Base-by-base conservation (phyloP, 2,888 invertebrate genomes). In the Isoperla grammatica region DNA sequence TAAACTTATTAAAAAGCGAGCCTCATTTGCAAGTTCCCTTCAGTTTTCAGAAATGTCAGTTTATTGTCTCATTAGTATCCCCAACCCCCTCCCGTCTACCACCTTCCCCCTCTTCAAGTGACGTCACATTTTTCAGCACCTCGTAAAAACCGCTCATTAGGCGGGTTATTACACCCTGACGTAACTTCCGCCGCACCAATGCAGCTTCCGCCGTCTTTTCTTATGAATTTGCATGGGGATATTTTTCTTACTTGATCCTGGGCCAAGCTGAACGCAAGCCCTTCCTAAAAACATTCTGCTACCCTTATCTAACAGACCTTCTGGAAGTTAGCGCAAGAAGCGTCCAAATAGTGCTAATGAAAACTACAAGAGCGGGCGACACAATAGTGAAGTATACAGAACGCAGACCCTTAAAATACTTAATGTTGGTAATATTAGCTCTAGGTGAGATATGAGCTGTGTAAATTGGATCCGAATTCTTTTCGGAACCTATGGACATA, bases 101-200 rank as follows among this genome's bases (percentile, higher is more conserved):
- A 12, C 53, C 13, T 23, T 9, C 35, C 23, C 19, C 20, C 15
- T 15, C 42, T 8, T 53, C 37, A 23, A 59, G 59, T 53, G 59
- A 54, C 59, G 59, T 59, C 59, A 59, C 59, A 46, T 55, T 59
- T 59, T 59, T 59, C 59, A 59, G 43, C 59, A 59, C 59, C 55
- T 59, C 59, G 55, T 59, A 59, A 59, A 59, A 59, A 59, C 59
- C 59, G 54, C 59, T 59, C 59, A 59, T 59, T 59, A 59, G 59
- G 23, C 37, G 54, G 46, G 55, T 54, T 57, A 57, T 57, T 57
- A 57, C 57, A 57, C 35, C 37, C 57, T 35, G 29, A 43, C 58
- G 43, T 37, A 20, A 19, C 40, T 58, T 50, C 29, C 58, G 37
- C 29, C 19, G 43, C 54, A 17, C 59, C 35, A 20, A 15, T 15